Percentiles rank a stretch among this genome's conserved stretches.
phyloP scores from a whole-genome alignment of 1,140 invertebrate genomes.

The Hesperophylax magnus region DNA sequence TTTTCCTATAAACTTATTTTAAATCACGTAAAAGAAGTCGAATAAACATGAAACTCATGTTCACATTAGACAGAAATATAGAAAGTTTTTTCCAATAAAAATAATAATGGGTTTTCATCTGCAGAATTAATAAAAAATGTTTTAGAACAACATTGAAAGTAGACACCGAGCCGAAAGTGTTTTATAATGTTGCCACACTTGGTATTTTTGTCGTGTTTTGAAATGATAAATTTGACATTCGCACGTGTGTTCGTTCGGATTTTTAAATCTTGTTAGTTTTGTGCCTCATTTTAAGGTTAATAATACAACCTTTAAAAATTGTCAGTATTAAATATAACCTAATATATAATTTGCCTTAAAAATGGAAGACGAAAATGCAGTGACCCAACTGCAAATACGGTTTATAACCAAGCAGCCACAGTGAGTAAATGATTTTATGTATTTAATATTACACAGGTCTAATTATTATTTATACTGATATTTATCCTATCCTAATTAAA shows the following conservation, averaged over 20 bases:
- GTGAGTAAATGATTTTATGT: constrained; percentile 69
- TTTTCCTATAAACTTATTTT: too few species aligned
- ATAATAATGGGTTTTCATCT: too few species aligned
- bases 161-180: too few species aligned
- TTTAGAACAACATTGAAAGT: too few species aligned
- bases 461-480: neutral
- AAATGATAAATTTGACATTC: constrained; percentile 1
- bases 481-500: too few species aligned
- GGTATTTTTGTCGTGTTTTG: too few species aligned
- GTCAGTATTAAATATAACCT: neutral
- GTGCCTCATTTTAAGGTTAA: neutral
- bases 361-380: constrained; percentile 43
- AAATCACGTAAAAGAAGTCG: too few species aligned
- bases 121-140: too few species aligned
- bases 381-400: constrained; percentile 77
- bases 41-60: too few species aligned
- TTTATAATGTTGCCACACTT: too few species aligned
- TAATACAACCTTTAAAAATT: constrained; percentile 1
- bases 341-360: neutral
- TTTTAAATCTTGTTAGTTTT: neutral
- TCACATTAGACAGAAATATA: too few species aligned
- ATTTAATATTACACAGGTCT: neutral
- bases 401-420: constrained; percentile 85
- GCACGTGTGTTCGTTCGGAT: neutral
- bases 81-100: too few species aligned